Evolutionary conservation across 2,797 vertebrate genomes (phyloP).

Genomic region (Enteromius argenteus): DNA sequence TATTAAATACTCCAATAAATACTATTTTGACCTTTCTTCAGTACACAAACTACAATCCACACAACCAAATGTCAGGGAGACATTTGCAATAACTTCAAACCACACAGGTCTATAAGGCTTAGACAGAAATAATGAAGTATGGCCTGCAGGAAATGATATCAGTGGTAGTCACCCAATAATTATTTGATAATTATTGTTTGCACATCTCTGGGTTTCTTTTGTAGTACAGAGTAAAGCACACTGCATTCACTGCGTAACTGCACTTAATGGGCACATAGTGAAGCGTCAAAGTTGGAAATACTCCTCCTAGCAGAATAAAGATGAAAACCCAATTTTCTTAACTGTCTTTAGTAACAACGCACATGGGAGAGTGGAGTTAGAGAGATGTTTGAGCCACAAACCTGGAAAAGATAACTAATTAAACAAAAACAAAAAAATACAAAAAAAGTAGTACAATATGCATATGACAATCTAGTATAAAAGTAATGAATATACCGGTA

Average conservation of each 20-base stretch:
- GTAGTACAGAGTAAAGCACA: not conserved
- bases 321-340: slow-evolving; percentile 3
- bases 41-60: slow-evolving; percentile 9
- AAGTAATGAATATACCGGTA: slow-evolving; percentile 53
- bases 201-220: slow-evolving; percentile 11
- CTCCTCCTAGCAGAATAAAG: slow-evolving; percentile 21
- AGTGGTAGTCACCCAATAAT: slow-evolving; percentile 12
- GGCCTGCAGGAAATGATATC: not conserved
- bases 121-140: slow-evolving; percentile 21
- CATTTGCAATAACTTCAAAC: not conserved
- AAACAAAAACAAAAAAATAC: not conserved
- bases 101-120: slow-evolving; percentile 5
- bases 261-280: slow-evolving; percentile 68
- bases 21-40: slow-evolving; percentile 10
- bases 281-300: slow-evolving; percentile 25
- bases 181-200: slow-evolving; percentile 22
- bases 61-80: not conserved
- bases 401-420: slow-evolving; percentile 1
- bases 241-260: slow-evolving; percentile 63
- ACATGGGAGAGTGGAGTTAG: not conserved
- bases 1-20: slow-evolving; percentile 4
- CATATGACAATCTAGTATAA: slow-evolving; percentile 42
- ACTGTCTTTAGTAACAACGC: not conserved
- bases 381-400: slow-evolving; percentile 41
- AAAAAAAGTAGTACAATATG: slow-evolving; percentile 4